phyloP scores from a whole-genome alignment of 2,113 vertebrate genomes.

The Mirza zaza region DNA sequence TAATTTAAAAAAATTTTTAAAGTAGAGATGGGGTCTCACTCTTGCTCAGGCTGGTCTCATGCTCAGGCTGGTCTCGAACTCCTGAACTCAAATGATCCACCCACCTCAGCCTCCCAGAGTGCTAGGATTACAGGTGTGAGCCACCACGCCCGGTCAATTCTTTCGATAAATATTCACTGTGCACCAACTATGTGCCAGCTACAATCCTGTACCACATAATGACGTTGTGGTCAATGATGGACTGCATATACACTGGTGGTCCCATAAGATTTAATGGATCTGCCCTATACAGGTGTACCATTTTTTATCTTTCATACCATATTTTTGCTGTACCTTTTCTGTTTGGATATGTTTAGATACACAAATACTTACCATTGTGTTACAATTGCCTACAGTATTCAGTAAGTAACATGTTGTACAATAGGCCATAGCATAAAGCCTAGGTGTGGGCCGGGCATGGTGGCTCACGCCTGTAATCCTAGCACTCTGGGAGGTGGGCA shows the following conservation, averaged over 20 bases:
- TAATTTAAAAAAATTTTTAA: too few relatives aligned
- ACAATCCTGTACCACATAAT: neutral
- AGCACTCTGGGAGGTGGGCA: too few relatives aligned
- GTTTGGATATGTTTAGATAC: neutral
- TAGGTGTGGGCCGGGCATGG: too few relatives aligned
- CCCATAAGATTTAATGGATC: neutral
- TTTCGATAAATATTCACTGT: neutral
- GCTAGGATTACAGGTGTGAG: too few relatives aligned
- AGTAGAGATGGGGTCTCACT: too few relatives aligned
- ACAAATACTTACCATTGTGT: neutral
- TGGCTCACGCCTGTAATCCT: too few relatives aligned
- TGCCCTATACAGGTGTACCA: neutral
- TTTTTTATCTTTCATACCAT: neutral
- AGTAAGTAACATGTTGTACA: too few relatives aligned
- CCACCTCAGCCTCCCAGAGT: too few relatives aligned
- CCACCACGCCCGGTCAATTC: neutral
- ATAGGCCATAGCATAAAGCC: too few relatives aligned
- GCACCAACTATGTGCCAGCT: neutral
- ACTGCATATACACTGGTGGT: neutral
- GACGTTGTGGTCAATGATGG: neutral
- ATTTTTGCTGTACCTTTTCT: neutral
- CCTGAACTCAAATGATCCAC: too few relatives aligned
- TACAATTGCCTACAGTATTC: neutral
- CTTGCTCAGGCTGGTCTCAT: too few relatives aligned
- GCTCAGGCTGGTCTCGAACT: too few relatives aligned